Evolutionary conservation across 1,140 invertebrate genomes (phyloP).

Genomic region (Nixonia krombeini): DNA sequence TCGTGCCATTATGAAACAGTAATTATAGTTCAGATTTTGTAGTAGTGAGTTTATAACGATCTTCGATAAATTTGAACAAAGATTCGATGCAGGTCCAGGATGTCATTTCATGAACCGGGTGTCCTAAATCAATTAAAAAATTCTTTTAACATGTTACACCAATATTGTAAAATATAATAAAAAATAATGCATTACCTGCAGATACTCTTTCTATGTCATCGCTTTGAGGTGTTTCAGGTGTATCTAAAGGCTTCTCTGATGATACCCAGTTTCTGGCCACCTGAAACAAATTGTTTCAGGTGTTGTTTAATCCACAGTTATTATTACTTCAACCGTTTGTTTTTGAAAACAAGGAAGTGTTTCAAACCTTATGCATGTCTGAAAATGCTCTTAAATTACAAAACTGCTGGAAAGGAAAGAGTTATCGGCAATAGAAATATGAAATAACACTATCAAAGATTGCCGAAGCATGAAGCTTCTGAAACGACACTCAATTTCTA

Average conservation of each 20-base stretch:
- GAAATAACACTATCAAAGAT: no score
- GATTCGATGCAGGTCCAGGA: constrained; percentile 72
- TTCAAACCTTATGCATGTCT: neutral
- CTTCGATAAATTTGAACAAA: constrained; percentile 71
- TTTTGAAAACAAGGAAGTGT: neutral
- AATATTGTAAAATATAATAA: neutral
- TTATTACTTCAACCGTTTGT: no score
- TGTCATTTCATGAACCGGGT: constrained; percentile 73
- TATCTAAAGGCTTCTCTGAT: constrained; percentile 67
- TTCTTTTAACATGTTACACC: neutral
- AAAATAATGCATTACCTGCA: constrained; percentile 56
- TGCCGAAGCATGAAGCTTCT: no score
- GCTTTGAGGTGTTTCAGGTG: constrained; percentile 50
- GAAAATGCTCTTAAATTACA: no score
- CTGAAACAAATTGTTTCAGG: constrained; percentile 52
- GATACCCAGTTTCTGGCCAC: constrained; percentile 72
- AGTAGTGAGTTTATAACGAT: constrained; percentile 52
- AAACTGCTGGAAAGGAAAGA: no score
- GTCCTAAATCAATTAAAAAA: constrained; percentile 56
- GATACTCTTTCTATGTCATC: constrained; percentile 67
- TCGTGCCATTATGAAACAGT: no score
- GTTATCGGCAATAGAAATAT: no score
- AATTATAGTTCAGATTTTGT: constrained; percentile 10
- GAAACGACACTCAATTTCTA: constrained; percentile 33
- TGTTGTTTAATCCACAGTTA: neutral